A percentile compares a stretch with the other conserved stretches of the same genome.
Evolutionary conservation across 2,888 invertebrate genomes (phyloP).

Genomic region (Caradrina clavipalpis): DNA sequence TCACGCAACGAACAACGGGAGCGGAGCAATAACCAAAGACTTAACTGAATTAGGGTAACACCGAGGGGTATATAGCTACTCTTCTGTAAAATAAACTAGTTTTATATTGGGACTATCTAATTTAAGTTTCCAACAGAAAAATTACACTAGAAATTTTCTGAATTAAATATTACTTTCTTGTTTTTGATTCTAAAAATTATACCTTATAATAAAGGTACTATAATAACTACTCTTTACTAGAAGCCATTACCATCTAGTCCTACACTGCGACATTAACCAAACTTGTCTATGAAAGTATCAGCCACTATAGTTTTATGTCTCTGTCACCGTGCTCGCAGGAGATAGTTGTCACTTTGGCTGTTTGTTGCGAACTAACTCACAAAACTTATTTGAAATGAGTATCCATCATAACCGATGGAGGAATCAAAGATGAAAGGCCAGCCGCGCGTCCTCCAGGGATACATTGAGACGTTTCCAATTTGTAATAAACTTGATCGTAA

Average conservation of each 20-base stretch:
- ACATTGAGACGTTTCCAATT: constrained; percentile 83
- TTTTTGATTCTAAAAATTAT: constrained; percentile 2
- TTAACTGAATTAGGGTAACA: too few species aligned
- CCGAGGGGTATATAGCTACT: too few species aligned
- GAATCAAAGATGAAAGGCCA: constrained; percentile 76
- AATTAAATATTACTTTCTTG: background rate
- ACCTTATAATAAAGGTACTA: constrained; percentile 2
- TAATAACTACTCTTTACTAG: constrained; percentile 34
- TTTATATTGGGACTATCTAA: background rate
- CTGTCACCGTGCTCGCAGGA: constrained; percentile 27
- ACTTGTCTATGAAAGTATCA: constrained; percentile 37
- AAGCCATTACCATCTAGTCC: constrained; percentile 24
- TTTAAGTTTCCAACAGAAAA: background rate
- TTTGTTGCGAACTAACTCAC: constrained; percentile 62
- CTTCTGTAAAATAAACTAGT: background rate
- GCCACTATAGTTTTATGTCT: constrained; percentile 44
- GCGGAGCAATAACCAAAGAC: too few species aligned
- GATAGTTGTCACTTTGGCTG: constrained; percentile 46
- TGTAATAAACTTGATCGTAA: constrained; percentile 86
- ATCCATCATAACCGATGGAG: constrained; percentile 69
- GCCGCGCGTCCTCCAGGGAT: constrained; percentile 73
- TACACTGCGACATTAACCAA: constrained; percentile 33
- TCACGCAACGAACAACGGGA: too few species aligned
- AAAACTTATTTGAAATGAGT: constrained; percentile 66
- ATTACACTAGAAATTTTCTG: background rate